These are phyloP conservation scores for Callorhinus ursinus DNA, from an alignment of 2,113 vertebrate species.

Conservation along the genomic window DNA sequence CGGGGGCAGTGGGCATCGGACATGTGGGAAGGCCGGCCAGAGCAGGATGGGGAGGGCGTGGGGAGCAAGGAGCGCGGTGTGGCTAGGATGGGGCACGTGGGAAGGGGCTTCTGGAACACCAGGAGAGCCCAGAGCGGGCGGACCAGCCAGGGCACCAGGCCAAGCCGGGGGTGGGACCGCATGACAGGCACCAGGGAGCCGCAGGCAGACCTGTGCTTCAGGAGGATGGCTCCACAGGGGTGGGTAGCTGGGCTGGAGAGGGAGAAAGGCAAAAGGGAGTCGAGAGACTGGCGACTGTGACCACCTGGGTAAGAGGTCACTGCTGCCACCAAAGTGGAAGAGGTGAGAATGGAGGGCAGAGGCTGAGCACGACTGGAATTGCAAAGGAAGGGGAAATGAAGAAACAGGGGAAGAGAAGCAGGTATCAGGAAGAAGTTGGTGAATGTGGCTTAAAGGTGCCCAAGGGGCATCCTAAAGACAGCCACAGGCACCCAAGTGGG, in stretches of 20 bases:
- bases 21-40: neutral
- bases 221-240: neutral
- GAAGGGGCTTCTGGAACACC: neutral
- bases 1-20: fast-evolving
- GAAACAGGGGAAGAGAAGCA: neutral
- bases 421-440: neutral
- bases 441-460: neutral
- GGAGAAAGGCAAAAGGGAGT: neutral
- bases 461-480: neutral
- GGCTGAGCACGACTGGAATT: neutral
- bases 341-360: neutral
- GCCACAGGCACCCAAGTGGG: neutral
- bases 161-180: neutral
- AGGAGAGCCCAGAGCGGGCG: neutral
- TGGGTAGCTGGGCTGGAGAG: neutral
- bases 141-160: neutral
- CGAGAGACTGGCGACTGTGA: fast-evolving
- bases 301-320: neutral
- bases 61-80: too few relatives aligned
- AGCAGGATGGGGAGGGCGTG: too few relatives aligned
- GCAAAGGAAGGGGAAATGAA: neutral
- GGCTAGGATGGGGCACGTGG: too few relatives aligned
- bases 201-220: too few relatives aligned
- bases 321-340: neutral
- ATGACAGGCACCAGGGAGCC: neutral